Conservation (phyloP, 2,797 vertebrate genomes). For the Acrossocheilus fasciatus region DNA sequence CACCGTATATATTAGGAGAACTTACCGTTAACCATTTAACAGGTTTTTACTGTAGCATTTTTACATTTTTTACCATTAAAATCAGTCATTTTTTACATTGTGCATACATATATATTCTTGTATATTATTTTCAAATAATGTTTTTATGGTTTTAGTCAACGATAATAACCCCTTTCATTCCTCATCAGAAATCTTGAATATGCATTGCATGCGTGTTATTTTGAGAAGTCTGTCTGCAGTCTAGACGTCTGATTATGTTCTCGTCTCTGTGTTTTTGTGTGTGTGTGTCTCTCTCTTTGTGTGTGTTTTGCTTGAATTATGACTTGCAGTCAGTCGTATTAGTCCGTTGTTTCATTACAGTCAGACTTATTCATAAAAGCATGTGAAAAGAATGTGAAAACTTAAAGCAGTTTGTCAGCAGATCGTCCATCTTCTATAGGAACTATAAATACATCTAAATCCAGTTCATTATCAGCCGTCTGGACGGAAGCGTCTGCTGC, state of each 20-base stretch:
- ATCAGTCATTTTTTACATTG: too few species aligned
- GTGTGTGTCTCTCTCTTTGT: not conserved
- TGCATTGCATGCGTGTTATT: not conserved
- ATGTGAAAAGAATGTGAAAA: not conserved
- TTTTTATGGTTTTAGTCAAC: not conserved
- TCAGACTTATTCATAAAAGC: not conserved
- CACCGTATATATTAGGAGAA: too few species aligned
- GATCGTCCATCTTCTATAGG: not conserved
- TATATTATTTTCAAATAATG: not conserved
- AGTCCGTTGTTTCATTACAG: not conserved
- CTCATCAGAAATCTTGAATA: not conserved
- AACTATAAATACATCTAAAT: not conserved
- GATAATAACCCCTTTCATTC: not conserved
- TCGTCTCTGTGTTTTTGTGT: not conserved
- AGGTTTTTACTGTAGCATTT: too few species aligned
- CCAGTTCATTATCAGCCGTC: not conserved
- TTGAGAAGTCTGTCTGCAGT: not conserved
- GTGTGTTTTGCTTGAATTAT: slow-evolving; percentile 32
- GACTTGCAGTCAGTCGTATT: slow-evolving; percentile 24
- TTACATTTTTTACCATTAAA: too few species aligned
- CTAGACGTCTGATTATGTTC: not conserved
- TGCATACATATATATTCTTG: too few species aligned
- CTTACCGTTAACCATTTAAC: too few species aligned
- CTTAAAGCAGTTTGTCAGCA: slow-evolving; percentile 8
- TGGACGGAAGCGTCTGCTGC: not conserved